phyloP scores from a whole-genome alignment of 2,888 invertebrate species.

The Shargacucullia verbasci region DNA sequence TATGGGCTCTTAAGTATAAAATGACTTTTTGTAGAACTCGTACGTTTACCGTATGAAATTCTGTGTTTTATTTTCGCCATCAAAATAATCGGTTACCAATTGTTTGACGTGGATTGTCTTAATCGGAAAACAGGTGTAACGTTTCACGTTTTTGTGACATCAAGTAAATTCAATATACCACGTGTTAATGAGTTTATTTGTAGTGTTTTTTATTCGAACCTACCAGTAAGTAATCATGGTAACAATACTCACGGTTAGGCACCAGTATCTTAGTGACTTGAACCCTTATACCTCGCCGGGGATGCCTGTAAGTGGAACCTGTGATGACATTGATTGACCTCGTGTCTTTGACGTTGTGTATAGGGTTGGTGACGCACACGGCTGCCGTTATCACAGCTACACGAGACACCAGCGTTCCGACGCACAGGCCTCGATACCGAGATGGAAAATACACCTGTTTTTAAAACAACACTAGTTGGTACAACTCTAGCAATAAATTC shows the following conservation, averaged over 20 bases:
- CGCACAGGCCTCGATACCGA: constrained; percentile 77
- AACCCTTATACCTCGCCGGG: constrained; percentile 77
- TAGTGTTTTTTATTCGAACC: too few species aligned
- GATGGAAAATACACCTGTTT: constrained; percentile 76
- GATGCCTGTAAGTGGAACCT: constrained; percentile 75
- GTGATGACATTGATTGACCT: constrained; percentile 75
- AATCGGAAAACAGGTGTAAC: too few species aligned
- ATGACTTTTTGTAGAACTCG: too few species aligned
- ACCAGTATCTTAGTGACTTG: constrained; percentile 76
- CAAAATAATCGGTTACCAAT: too few species aligned
- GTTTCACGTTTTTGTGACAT: too few species aligned
- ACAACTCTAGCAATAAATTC: not conserved
- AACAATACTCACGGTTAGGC: constrained; percentile 72
- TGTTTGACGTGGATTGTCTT: too few species aligned
- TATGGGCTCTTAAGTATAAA: too few species aligned
- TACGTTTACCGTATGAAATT: too few species aligned
- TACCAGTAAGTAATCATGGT: too few species aligned
- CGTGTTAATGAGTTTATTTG: too few species aligned
- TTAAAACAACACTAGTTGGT: not conserved
- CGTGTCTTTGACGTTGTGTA: constrained; percentile 53
- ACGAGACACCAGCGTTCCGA: constrained; percentile 73
- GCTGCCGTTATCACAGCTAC: constrained; percentile 77
- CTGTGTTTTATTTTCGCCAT: too few species aligned
- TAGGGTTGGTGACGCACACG: constrained; percentile 74
- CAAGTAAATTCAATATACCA: too few species aligned